Evolutionary conservation across 2,797 vertebrate genomes (phyloP).

Genomic region (Sternotherus odoratus): DNA sequence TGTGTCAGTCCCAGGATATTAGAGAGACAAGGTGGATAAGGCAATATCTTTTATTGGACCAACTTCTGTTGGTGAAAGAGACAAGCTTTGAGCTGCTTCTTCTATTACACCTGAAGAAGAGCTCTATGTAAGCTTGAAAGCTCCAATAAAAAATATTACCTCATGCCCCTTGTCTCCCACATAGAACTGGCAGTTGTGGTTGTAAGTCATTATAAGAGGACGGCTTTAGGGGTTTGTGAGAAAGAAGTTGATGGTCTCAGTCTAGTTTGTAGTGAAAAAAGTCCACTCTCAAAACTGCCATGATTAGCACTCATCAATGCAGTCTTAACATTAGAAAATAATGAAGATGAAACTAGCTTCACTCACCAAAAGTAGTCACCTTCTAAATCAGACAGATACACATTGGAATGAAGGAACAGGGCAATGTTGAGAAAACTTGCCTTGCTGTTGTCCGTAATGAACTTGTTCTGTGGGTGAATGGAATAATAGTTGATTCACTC

Average conservation of each 20-base stretch:
- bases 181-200: neutral
- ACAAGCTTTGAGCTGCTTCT: neutral
- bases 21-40: neutral
- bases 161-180: neutral
- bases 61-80: neutral
- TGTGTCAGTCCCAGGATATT: neutral
- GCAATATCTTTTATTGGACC: neutral
- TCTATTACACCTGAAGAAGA: neutral
- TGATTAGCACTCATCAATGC: neutral
- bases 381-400: neutral
- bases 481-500: neutral
- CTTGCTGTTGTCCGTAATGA: neutral
- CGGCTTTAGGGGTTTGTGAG: neutral
- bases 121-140: neutral
- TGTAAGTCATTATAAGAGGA: neutral
- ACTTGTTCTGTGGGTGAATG: neutral
- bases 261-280: neutral
- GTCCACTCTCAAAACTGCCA: neutral
- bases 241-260: neutral
- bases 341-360: neutral
- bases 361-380: neutral
- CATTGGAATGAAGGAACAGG: neutral
- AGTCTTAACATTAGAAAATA: neutral
- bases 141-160: neutral
- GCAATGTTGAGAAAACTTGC: neutral